Evolutionary conservation across 2,888 invertebrate species (phyloP).

Genomic region (Craniophora ligustri): DNA sequence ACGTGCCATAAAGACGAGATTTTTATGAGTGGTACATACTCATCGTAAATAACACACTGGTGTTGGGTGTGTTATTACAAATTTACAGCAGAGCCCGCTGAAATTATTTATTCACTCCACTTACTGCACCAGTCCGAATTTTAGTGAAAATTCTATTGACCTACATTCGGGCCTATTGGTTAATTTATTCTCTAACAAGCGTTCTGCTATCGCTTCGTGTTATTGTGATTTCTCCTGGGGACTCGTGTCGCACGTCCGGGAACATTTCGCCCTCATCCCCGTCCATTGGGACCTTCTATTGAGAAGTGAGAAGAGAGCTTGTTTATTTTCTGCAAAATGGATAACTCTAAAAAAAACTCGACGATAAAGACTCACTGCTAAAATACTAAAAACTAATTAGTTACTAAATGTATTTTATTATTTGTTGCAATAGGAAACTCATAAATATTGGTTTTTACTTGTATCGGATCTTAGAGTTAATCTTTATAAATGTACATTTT

Average conservation of each 20-base stretch:
- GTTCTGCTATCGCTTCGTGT: slow-evolving; percentile 23
- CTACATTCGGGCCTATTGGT: slow-evolving; percentile 16
- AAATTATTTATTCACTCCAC: slow-evolving; percentile 33
- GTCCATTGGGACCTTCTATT: neutral
- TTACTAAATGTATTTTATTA: too few species aligned
- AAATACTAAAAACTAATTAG: too few species aligned
- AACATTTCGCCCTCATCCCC: neutral
- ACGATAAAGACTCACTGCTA: too few species aligned
- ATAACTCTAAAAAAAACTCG: too few species aligned
- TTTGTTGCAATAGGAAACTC: too few species aligned
- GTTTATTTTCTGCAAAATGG: too few species aligned
- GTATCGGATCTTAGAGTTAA: too few species aligned
- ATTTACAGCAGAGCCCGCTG: slow-evolving; percentile 13
- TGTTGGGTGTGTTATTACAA: slow-evolving; percentile 28
- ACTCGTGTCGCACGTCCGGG: neutral
- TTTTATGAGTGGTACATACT: slow-evolving; percentile 4
- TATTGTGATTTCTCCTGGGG: slow-evolving; percentile 34
- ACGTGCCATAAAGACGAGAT: slow-evolving; percentile 6
- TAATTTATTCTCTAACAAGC: slow-evolving; percentile 13
- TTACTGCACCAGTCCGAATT: slow-evolving; percentile 11
- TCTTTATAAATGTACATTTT: too few species aligned
- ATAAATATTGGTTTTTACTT: too few species aligned
- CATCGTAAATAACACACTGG: slow-evolving; percentile 35
- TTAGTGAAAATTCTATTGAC: slow-evolving; percentile 27
- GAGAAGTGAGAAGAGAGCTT: too few species aligned